These are phyloP conservation scores for Cristatella mucedo DNA, from an alignment of 2,888 invertebrate species.

Conservation along the genomic window DNA sequence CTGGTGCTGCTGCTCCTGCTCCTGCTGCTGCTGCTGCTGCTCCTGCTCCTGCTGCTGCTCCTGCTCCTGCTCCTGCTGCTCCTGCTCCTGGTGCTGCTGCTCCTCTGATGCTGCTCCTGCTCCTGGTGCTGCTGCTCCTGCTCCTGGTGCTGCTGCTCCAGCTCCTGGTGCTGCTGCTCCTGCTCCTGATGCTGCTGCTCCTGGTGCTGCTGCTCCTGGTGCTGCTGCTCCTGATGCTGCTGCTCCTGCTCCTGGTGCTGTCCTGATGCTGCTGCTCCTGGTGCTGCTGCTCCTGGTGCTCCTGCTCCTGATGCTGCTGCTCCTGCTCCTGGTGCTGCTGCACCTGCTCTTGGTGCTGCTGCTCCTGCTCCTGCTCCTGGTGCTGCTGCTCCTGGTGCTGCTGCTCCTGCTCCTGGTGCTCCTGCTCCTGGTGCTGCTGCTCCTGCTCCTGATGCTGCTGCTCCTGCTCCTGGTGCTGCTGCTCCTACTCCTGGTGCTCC, in stretches of 20 bases:
- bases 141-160: no score
- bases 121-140: no score
- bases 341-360: slow-evolving; percentile 10
- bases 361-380: slow-evolving; percentile 10
- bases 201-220: no score
- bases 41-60: no score
- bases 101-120: no score
- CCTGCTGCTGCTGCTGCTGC: no score
- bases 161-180: no score
- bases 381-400: slow-evolving; percentile 9
- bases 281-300: slow-evolving; percentile 9
- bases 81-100: no score
- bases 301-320: neutral
- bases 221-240: no score
- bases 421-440: slow-evolving; percentile 5
- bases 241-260: slow-evolving; percentile 9
- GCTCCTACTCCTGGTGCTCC: slow-evolving; percentile 8
- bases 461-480: slow-evolving; percentile 6
- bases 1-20: no score
- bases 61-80: no score
- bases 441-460: slow-evolving; percentile 5
- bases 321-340: slow-evolving; percentile 7
- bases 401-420: slow-evolving; percentile 10
- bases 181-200: no score
- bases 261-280: slow-evolving; percentile 7